These are phyloP conservation scores for Scaptomyza cyrtandrae DNA, from an alignment of 2,888 invertebrate genomes.

Conservation along the genomic window DNA sequence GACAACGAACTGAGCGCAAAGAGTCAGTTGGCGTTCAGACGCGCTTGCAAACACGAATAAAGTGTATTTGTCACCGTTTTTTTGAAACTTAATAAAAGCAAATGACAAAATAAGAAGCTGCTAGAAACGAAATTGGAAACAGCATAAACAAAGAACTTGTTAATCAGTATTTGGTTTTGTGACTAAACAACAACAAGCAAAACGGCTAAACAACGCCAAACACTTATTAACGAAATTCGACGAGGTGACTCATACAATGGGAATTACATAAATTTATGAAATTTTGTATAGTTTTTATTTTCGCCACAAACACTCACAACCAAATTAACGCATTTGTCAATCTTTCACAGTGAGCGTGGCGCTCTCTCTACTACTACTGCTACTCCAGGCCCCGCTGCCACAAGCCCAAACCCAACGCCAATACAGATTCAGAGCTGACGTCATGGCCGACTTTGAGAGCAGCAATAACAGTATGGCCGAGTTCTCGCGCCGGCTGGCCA, in stretches of 20 bases:
- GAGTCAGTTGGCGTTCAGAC: constrained; percentile 50
- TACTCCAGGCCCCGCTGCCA: constrained; percentile 29
- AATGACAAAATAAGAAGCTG: neutral
- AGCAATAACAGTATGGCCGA: constrained; percentile 37
- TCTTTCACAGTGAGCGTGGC: constrained; percentile 45
- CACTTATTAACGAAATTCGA: constrained; percentile 26
- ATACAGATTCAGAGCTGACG: constrained; percentile 6
- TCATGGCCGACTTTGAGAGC: constrained; percentile 49
- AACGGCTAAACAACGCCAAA: constrained; percentile 59
- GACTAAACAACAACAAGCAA: constrained; percentile 33
- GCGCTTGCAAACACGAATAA: constrained; percentile 13
- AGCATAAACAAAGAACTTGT: constrained; percentile 10
- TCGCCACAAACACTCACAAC: constrained; percentile 3
- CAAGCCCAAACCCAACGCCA: constrained; percentile 24
- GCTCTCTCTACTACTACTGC: constrained; percentile 47
- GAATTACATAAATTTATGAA: constrained; percentile 71
- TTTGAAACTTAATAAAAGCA: neutral
- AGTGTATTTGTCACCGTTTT: neutral
- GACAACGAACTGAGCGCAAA: constrained; percentile 7
- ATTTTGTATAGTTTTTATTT: constrained; percentile 21
- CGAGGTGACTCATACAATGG: constrained; percentile 69
- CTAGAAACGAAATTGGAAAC: constrained; percentile 23
- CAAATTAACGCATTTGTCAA: constrained; percentile 4
- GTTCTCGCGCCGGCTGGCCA: constrained; percentile 62
- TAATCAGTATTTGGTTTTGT: constrained; percentile 15